Base-by-base conservation (phyloP, 1,140 invertebrate genomes). In the Diploscapter pachys region DNA sequence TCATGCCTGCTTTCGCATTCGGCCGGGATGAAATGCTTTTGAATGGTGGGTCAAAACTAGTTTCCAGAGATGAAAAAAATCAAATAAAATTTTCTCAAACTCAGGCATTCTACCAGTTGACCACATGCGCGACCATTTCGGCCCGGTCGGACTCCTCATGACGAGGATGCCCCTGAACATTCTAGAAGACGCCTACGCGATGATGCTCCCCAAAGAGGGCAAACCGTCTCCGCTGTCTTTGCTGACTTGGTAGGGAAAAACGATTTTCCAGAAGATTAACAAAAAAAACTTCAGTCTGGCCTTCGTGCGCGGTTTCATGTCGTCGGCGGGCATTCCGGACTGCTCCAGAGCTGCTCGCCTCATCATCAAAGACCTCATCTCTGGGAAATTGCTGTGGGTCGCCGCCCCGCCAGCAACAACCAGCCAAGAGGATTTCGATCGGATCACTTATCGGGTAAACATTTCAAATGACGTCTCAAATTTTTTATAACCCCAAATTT, bases 1-100 rank as follows among this genome's bases (percentile, higher is more conserved):
- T 99, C 5, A 94, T 98, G 91, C 96, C 97, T 5, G 94, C 93
- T 73, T 96, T 98, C 87, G 92, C 96, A 6, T 89, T 91, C 76
- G 92, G 93, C 73, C 93, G 93, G 88, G 92, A 93, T 0, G 95
- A 99, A 79, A 92, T 99, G 90, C 89, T 99, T 76, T 87, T 98
- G 0, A 94, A 93, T 83, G 96, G 87, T 85, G 75, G 48, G 48
- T 72, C 78, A 11, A 13, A 11, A 13, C 65, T 6, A 4, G 50
- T 2, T 62, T 59, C 13, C 3, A 48, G 64, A 50, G 11, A 54
- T 48, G 54, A 57, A 4, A 50, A 72, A 31, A 13, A 51, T 5
- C 55, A 49, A 8, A n/a, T n/a, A n/a, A n/a, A n/a, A 31, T 76
- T 84, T 73, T 31, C 31, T 31, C 31, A 0, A 31, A 31, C 1